Evolutionary conservation across 2,888 invertebrate species (phyloP).

Genomic region (Cenopis cana): DNA sequence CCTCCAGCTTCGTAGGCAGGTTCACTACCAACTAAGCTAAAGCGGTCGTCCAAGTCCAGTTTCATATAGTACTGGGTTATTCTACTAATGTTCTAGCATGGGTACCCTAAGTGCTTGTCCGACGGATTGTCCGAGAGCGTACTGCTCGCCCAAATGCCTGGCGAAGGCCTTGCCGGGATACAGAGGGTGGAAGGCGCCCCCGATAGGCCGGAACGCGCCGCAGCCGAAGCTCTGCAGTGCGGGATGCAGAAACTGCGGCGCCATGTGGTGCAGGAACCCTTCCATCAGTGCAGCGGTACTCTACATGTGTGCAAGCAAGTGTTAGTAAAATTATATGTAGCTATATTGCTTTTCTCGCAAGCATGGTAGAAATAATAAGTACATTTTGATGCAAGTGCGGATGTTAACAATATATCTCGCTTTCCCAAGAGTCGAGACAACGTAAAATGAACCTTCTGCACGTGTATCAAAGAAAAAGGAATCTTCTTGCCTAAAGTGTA

Average conservation of each 20-base stretch:
- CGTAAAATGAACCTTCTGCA: too few relatives aligned
- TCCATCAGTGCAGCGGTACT: conserved; percentile 67
- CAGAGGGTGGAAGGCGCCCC: conserved; percentile 80
- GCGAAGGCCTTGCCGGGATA: conserved; percentile 82
- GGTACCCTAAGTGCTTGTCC: conserved; percentile 78
- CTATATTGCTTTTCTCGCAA: not conserved
- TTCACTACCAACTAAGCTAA: too few relatives aligned
- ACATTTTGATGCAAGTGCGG: too few relatives aligned
- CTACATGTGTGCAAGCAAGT: conserved; percentile 47
- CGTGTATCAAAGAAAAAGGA: too few relatives aligned
- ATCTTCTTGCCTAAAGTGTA: too few relatives aligned
- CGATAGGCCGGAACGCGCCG: conserved; percentile 81
- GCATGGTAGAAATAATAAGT: not conserved
- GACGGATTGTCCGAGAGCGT: conserved; percentile 79
- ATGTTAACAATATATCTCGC: too few relatives aligned
- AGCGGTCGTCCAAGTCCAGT: too few relatives aligned
- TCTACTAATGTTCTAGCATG: not conserved
- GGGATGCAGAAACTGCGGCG: conserved; percentile 82
- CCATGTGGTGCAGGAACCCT: conserved; percentile 83
- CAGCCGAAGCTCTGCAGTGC: conserved; percentile 83
- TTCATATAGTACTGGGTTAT: not conserved
- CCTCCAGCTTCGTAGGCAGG: too few relatives aligned
- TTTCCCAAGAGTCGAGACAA: too few relatives aligned
- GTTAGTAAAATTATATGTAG: not conserved
- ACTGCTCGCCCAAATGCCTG: conserved; percentile 80